These are phyloP conservation scores for Samia ricini DNA, from an alignment of 1,140 invertebrate species.

Conservation along the genomic window DNA sequence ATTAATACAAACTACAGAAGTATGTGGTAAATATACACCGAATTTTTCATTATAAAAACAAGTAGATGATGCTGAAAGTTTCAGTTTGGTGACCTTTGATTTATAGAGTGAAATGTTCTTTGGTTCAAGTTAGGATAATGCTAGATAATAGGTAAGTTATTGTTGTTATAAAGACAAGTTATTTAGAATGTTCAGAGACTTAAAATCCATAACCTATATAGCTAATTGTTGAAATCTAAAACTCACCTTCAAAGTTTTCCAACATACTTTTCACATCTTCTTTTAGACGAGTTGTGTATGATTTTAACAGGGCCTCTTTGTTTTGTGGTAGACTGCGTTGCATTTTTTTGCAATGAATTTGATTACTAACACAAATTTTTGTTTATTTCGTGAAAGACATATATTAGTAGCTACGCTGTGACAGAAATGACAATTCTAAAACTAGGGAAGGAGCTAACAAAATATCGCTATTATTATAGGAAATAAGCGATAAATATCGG, in stretches of 20 bases:
- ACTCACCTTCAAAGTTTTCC: conserved; percentile 95
- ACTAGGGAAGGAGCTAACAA: too few species aligned
- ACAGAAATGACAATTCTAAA: too few species aligned
- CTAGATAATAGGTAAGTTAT: too few species aligned
- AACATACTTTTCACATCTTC: conserved; percentile 98
- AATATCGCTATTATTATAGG: too few species aligned
- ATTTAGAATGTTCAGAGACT: too few species aligned
- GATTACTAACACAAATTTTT: neutral
- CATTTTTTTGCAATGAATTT: conserved; percentile 40
- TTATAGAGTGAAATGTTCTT: neutral
- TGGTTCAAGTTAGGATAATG: too few species aligned
- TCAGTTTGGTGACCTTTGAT: neutral
- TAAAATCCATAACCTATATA: too few species aligned
- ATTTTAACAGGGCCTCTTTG: conserved; percentile 96
- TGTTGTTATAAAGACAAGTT: too few species aligned
- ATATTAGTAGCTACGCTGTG: too few species aligned
- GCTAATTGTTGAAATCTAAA: neutral
- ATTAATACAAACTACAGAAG: too few species aligned
- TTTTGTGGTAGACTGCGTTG: conserved; percentile 89
- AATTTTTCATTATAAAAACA: neutral
- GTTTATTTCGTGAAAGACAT: neutral
- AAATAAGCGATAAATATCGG: too few species aligned
- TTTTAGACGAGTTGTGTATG: conserved; percentile 94
- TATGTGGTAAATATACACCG: too few species aligned
- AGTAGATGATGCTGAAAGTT: neutral